Base-by-base conservation (phyloP, 2,797 vertebrate species). In the Sebastolobus altivelis region DNA sequence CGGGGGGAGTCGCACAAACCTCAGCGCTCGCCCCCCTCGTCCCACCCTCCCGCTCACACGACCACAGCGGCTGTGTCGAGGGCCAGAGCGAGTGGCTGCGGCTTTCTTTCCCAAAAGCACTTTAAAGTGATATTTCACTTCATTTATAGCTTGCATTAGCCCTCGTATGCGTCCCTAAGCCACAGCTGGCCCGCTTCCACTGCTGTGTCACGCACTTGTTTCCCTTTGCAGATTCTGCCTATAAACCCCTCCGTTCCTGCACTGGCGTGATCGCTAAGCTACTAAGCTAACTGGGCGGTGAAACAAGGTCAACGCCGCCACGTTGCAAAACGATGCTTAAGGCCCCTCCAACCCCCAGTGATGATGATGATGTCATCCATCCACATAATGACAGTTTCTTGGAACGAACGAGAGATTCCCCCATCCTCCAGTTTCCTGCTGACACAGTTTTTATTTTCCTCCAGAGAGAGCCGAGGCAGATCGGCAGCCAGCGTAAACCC, bases 241-340 rank as follows among this genome's bases (percentile, higher is more conserved):
- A 10, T 77, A 85, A 85, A 73, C 35, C 81, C 70, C 70, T 68
- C 60, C 25, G 12, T 60, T 77, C 65, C 74, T 61, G 72, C 75
- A 6, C 77, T 88, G 87, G 82, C 70, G 79, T 87, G 82, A 86
- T 82, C 67, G 29, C 92, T 90, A 90, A 94, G 84, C 90, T 92
- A 93, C 90, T 80, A 72, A 88, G 72, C 86, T 84, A 91, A 87
- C 79, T 13, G 78, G 58, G 27, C 43, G 63, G 82, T 59, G 83
- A 89, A 92, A 88, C 80, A 87, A 88, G 89, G 92, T 93, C 90
- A 90, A 4, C n/a, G 72, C 4, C 25, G 72, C 71, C 75, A 76
- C 43, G 60, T 46, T 65, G 46, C 77, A 72, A 63, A 63, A 75
- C 67, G 67, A 89, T 33, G 83, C 85, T 82, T 86, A 77, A 92